These are phyloP conservation scores for Leiothrix lutea DNA, from an alignment of 2,113 vertebrate species.

Conservation along the genomic window DNA sequence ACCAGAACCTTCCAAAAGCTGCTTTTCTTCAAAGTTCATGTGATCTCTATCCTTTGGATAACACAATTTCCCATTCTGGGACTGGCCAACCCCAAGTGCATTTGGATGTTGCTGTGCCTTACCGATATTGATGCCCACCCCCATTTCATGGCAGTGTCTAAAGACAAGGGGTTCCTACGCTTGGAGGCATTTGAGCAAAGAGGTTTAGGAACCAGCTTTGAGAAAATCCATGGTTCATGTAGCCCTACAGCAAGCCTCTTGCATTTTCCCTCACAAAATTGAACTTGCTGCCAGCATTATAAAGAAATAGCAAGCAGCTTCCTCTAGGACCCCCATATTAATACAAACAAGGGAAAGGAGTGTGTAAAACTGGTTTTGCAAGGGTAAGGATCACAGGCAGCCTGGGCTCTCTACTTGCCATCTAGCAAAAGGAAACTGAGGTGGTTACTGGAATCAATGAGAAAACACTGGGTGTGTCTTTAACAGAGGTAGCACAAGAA, in stretches of 20 bases:
- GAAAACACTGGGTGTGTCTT: not conserved
- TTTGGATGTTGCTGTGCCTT: not conserved
- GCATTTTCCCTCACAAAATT: not conserved
- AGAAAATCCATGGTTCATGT: not conserved
- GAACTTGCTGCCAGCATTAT: not conserved
- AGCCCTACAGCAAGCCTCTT: accelerated
- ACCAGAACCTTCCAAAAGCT: not conserved
- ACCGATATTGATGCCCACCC: not conserved
- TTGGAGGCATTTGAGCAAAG: not conserved
- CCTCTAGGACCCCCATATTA: not conserved
- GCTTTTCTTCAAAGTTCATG: not conserved
- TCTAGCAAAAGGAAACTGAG: not conserved
- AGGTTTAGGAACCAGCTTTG: not conserved
- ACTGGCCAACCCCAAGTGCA: not conserved
- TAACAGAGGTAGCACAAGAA: not conserved
- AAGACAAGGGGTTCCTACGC: not conserved
- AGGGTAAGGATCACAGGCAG: not conserved
- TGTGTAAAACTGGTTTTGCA: not conserved
- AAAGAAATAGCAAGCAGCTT: not conserved
- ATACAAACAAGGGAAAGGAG: not conserved
- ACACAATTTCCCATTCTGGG: not conserved
- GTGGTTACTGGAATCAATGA: not conserved
- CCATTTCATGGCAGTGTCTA: not conserved
- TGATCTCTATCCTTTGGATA: not conserved
- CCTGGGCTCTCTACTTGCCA: not conserved